Percentiles rank a stretch among this genome's conserved stretches.
Conservation (phyloP, 2,888 invertebrate species). For the Nomada fabriciana region DNA sequence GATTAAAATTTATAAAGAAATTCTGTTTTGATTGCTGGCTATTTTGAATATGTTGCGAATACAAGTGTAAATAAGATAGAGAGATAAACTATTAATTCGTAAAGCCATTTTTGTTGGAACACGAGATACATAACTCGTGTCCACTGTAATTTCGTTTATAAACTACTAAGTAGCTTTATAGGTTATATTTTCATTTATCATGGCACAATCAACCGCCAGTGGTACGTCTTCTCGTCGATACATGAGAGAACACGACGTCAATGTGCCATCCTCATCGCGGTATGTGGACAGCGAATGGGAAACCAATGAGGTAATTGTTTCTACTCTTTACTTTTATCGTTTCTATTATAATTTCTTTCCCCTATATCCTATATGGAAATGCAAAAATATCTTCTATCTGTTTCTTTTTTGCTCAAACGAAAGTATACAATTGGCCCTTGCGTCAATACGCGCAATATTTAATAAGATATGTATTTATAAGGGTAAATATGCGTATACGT, state of each 20-base stretch:
- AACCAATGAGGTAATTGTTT: conserved; percentile 88
- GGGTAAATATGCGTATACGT: background rate
- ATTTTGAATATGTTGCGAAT: conserved; percentile 47
- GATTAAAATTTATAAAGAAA: conserved; percentile 42
- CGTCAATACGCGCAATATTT: background rate
- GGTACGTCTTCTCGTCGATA: conserved; percentile 88
- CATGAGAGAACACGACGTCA: conserved; percentile 87
- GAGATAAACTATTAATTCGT: conserved; percentile 8
- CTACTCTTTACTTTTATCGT: conserved; percentile 20
- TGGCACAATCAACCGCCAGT: conserved; percentile 88
- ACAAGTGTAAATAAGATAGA: conserved; percentile 35
- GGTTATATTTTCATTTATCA: conserved; percentile 73
- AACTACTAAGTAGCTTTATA: conserved; percentile 40
- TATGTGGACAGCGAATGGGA: conserved; percentile 92
- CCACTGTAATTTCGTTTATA: background rate
- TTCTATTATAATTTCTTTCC: background rate
- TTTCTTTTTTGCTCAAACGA: background rate
- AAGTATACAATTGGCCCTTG: background rate
- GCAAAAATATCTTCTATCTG: background rate
- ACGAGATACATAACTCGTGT: background rate
- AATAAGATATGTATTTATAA: background rate
- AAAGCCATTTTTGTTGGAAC: conserved; percentile 7
- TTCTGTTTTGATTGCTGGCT: conserved; percentile 30
- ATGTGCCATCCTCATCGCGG: conserved; percentile 86
- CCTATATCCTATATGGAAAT: background rate